Conservation (phyloP, 2,888 invertebrate genomes). For the Chelonus formosanus region DNA sequence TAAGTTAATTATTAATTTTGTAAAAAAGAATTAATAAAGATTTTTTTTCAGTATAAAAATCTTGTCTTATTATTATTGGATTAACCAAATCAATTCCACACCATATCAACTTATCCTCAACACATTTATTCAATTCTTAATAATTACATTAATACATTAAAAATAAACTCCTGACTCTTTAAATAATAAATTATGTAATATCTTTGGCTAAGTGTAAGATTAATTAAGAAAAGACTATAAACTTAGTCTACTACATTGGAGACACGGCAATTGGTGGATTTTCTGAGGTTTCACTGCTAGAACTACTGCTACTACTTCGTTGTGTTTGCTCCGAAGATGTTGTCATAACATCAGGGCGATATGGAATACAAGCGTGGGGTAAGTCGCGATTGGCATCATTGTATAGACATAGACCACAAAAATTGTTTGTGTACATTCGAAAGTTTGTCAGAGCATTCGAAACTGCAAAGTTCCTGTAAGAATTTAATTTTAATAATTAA, state of each 20-base stretch:
- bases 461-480: constrained; percentile 57
- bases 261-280: constrained; percentile 46
- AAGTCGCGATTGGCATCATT: constrained; percentile 48
- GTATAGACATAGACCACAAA: constrained; percentile 55
- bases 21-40: too few species aligned
- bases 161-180: constrained; percentile 13
- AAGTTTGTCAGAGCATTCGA: constrained; percentile 55
- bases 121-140: too few species aligned
- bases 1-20: too few species aligned
- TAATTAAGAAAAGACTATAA: not conserved
- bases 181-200: constrained; percentile 12
- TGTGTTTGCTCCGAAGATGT: constrained; percentile 15
- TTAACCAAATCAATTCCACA: not conserved
- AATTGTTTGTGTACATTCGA: constrained; percentile 50
- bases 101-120: too few species aligned
- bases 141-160: not conserved
- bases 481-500: constrained; percentile 15
- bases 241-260: constrained; percentile 36
- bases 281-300: constrained; percentile 50
- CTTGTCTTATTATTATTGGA: not conserved
- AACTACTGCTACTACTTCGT: constrained; percentile 43
- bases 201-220: not conserved
- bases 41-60: too few species aligned
- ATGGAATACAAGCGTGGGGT: constrained; percentile 45
- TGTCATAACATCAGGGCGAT: constrained; percentile 24